Percentiles rank a stretch among this genome's conserved stretches.
Conservation (phyloP, 2,888 invertebrate species). For the Auanema sp. region DNA sequence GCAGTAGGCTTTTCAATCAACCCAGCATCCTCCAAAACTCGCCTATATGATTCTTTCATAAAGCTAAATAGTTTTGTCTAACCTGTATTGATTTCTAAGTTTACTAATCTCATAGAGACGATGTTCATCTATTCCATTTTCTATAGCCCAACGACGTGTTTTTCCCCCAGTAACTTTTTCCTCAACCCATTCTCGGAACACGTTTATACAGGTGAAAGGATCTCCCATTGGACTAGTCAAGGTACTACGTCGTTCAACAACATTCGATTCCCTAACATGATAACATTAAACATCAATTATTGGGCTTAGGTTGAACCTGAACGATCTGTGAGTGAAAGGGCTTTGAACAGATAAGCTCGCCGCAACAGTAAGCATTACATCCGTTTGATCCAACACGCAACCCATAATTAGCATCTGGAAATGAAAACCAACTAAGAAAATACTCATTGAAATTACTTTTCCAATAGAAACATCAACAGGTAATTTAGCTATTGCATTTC, state of each 20-base stretch:
- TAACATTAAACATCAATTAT: no score
- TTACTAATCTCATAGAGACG: constrained; percentile 94
- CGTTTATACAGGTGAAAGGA: constrained; percentile 83
- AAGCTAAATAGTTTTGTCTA: neutral
- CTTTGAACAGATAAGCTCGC: constrained; percentile 90
- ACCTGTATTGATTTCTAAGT: constrained; percentile 76
- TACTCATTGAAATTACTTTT: constrained; percentile 74
- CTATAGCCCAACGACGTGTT: constrained; percentile 80
- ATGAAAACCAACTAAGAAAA: neutral
- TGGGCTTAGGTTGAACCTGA: constrained; percentile 67
- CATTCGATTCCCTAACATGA: constrained; percentile 31
- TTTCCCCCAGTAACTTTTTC: constrained; percentile 64
- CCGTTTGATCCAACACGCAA: constrained; percentile 49
- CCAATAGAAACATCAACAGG: constrained; percentile 93
- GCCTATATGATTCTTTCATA: constrained; percentile 22
- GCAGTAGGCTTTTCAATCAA: constrained; percentile 46
- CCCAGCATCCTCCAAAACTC: constrained; percentile 58
- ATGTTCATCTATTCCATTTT: constrained; percentile 91
- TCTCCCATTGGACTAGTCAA: constrained; percentile 94
- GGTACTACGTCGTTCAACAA: constrained; percentile 61
- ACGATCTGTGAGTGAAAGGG: constrained; percentile 86
- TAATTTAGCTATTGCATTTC: constrained; percentile 81
- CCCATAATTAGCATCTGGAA: constrained; percentile 56
- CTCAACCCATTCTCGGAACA: constrained; percentile 61
- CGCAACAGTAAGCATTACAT: constrained; percentile 80